phyloP scores from a whole-genome alignment of 2,888 invertebrate species.

The Cryptus armator region DNA sequence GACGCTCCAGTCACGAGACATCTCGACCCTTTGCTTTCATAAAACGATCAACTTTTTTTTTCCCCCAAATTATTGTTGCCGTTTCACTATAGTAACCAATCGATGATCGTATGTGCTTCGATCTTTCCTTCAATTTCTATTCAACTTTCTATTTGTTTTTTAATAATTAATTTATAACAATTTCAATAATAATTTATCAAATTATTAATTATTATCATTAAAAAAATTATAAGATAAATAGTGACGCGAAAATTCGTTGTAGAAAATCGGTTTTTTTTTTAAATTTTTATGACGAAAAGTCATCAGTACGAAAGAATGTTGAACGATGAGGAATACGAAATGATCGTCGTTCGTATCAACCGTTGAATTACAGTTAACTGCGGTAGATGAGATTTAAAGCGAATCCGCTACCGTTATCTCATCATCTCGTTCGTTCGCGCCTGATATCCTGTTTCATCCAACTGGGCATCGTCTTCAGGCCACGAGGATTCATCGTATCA shows the following conservation, averaged over 20 bases:
- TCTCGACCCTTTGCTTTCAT: background rate
- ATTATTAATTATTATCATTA: too few species aligned
- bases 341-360: conserved; percentile 44
- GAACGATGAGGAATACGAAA: conserved; percentile 31
- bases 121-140: background rate
- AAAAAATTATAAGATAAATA: too few species aligned
- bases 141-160: background rate
- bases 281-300: background rate
- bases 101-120: background rate
- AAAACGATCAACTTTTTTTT: background rate
- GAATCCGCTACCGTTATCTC: conserved; percentile 69
- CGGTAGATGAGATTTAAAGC: conserved; percentile 67
- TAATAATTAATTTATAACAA: too few species aligned
- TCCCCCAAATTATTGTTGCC: background rate
- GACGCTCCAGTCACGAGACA: background rate
- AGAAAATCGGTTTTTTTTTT: too few species aligned
- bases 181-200: too few species aligned
- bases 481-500: conserved; percentile 14
- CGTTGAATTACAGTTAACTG: conserved; percentile 63
- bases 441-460: conserved; percentile 41
- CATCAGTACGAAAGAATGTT: conserved; percentile 24
- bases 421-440: conserved; percentile 62
- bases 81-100: background rate
- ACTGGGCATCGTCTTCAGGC: background rate
- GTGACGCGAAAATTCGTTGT: background rate